Conservation (phyloP, 2,888 invertebrate species). For the Lamellibrachia satsuma region DNA sequence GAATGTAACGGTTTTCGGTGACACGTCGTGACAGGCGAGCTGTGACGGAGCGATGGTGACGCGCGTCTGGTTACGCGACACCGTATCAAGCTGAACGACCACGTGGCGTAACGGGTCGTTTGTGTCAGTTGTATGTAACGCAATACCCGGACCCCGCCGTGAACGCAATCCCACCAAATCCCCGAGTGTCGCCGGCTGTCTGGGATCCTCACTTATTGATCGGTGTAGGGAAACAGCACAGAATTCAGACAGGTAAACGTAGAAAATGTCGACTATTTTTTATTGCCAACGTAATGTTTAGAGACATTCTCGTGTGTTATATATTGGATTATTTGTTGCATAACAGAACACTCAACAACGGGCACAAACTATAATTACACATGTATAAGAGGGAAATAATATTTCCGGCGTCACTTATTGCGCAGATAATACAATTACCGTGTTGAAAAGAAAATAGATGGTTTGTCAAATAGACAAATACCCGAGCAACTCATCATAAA, state of each 20-base stretch:
- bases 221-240: background rate
- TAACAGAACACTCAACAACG: too few relatives aligned
- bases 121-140: slow-evolving; percentile 10
- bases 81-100: background rate
- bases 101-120: slow-evolving; percentile 4
- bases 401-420: background rate
- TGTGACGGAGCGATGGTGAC: background rate
- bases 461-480: background rate
- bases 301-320: too few relatives aligned
- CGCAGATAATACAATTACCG: background rate
- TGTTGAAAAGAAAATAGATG: background rate
- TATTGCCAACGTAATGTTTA: background rate
- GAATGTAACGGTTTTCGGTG: slow-evolving; percentile 13
- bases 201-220: background rate
- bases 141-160: background rate
- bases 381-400: background rate
- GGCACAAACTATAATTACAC: too few relatives aligned
- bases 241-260: background rate
- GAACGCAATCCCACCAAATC: background rate
- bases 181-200: background rate
- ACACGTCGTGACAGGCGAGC: background rate
- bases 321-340: too few relatives aligned
- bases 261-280: background rate
- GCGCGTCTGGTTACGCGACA: background rate
- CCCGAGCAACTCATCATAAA: background rate